phyloP scores from a whole-genome alignment of 2,113 vertebrate species.

The Gasterosteus aculeatus region DNA sequence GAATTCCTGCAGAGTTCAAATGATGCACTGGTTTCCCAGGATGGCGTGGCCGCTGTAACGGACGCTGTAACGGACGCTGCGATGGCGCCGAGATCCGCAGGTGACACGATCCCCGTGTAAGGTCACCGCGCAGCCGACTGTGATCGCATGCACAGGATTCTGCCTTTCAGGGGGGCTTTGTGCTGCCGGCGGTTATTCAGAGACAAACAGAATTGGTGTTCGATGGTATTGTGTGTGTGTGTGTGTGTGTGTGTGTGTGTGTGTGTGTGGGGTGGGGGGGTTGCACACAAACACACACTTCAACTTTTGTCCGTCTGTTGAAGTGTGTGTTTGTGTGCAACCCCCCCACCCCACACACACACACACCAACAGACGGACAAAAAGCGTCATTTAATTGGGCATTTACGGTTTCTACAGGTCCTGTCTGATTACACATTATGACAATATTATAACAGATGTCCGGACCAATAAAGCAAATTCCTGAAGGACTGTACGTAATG shows the following conservation, averaged over 20 bases:
- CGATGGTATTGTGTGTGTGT: constrained; percentile 33
- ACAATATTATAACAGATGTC: constrained; percentile 99
- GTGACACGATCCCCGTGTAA: constrained; percentile 42
- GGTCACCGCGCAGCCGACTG: constrained; percentile 44
- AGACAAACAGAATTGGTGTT: constrained; percentile 21
- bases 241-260: constrained; percentile 25
- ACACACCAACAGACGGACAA: constrained; percentile 92
- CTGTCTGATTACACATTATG: constrained; percentile 99
- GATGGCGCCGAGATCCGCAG: constrained; percentile 44
- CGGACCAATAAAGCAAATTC: constrained; percentile 98
- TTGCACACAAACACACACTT: too few relatives aligned
- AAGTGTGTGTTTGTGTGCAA: constrained; percentile 23
- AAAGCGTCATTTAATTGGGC: constrained; percentile 95
- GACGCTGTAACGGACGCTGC: constrained; percentile 28
- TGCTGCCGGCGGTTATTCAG: constrained; percentile 56
- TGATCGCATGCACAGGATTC: constrained; percentile 37
- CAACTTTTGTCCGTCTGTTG: too few relatives aligned
- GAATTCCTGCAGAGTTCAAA: constrained; percentile 67
- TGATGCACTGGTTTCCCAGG: constrained; percentile 57
- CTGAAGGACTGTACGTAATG: constrained; percentile 97
- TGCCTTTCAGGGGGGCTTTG: constrained; percentile 45
- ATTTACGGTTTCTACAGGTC: constrained; percentile 92
- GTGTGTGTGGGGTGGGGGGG: constrained; percentile 10
- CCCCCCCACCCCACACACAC: too few relatives aligned
- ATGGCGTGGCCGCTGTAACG: constrained; percentile 24